Conservation (phyloP, 1,140 invertebrate species). For the Drosophila orosa region DNA sequence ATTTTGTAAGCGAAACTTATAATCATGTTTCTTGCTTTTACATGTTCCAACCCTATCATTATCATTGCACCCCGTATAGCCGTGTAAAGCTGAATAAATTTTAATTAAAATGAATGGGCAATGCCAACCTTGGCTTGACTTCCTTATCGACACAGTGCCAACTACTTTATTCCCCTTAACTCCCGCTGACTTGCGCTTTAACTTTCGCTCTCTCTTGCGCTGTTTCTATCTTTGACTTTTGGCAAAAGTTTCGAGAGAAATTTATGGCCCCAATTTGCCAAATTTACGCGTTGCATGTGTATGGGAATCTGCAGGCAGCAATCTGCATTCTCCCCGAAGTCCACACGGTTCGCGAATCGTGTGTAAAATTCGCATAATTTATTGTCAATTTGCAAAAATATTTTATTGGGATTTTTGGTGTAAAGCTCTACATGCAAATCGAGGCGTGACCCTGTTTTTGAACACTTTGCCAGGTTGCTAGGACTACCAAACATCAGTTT, state of each 20-base stretch:
- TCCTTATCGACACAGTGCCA: constrained; percentile 45
- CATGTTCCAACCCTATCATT: too few relatives aligned
- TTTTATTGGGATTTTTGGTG: constrained; percentile 41
- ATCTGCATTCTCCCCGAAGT: constrained; percentile 37
- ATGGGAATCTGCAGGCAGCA: constrained; percentile 11
- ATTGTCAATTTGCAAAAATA: constrained; percentile 55
- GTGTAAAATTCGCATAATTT: constrained; percentile 71
- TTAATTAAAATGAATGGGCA: constrained; percentile 61
- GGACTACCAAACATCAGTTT: constrained; percentile 1
- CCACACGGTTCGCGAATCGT: constrained; percentile 14
- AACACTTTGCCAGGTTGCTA: not conserved
- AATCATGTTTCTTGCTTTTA: too few relatives aligned
- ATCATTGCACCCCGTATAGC: too few relatives aligned
- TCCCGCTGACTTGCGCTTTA: not conserved
- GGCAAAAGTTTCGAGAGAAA: constrained; percentile 48
- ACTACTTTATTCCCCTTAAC: constrained; percentile 16
- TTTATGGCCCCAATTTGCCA: constrained; percentile 70
- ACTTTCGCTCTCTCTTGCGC: constrained; percentile 16
- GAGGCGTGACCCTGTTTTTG: not conserved
- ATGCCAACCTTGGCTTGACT: constrained; percentile 14
- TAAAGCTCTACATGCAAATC: not conserved
- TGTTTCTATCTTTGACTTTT: constrained; percentile 43
- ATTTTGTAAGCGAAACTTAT: too few relatives aligned
- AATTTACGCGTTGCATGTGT: constrained; percentile 66
- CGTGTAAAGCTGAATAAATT: constrained; percentile 20